These are phyloP conservation scores for Drosophila miranda DNA, from an alignment of 1,140 invertebrate species.

Conservation along the genomic window DNA sequence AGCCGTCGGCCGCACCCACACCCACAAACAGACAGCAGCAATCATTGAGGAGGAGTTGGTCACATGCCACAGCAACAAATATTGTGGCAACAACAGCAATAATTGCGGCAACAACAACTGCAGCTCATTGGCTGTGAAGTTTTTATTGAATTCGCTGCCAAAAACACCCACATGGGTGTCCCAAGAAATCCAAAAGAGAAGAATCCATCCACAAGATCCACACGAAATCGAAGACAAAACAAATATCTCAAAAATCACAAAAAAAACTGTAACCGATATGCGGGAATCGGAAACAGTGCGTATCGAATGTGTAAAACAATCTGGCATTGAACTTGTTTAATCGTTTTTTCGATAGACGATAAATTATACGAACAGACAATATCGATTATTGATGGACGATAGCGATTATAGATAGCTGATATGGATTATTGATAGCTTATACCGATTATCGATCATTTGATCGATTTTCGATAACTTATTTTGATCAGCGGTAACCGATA, in stretches of 20 bases:
- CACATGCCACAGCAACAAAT: constrained; percentile 54
- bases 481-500: too few species aligned
- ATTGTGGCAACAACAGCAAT: constrained; percentile 9
- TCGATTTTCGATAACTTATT: too few species aligned
- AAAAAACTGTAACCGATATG: constrained; percentile 14
- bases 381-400: too few species aligned
- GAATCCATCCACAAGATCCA: constrained; percentile 4
- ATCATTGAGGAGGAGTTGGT: constrained; percentile 50
- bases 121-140: constrained; percentile 74
- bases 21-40: constrained; percentile 53
- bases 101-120: constrained; percentile 27
- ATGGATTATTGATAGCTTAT: too few species aligned
- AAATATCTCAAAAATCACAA: not conserved
- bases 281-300: constrained; percentile 7
- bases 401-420: too few species aligned
- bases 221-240: constrained; percentile 3
- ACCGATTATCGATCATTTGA: too few species aligned
- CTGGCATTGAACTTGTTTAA: too few species aligned
- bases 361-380: too few species aligned
- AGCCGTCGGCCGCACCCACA: constrained; percentile 67
- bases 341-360: too few species aligned
- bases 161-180: constrained; percentile 59
- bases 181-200: constrained; percentile 1
- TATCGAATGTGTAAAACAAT: too few species aligned
- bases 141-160: constrained; percentile 74